A percentile compares a stretch with the other conserved stretches of the same genome.
Conservation (phyloP, 2,888 invertebrate genomes). For the Drosophila hawaiiensis region DNA sequence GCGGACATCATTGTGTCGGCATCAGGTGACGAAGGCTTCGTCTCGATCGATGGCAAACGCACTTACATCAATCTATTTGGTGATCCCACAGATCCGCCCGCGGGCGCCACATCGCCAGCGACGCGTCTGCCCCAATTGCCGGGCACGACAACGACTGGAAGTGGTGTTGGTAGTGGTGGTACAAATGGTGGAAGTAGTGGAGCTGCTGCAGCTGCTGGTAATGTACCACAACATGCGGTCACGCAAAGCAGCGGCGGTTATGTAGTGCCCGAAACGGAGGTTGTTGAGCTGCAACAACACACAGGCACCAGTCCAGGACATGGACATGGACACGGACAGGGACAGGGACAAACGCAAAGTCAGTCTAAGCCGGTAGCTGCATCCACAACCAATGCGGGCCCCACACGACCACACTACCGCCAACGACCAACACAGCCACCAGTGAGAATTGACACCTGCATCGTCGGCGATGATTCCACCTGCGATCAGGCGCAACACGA, state of each 20-base stretch:
- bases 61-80: conserved; percentile 95
- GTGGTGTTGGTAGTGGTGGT: conserved; percentile 60
- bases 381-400: conserved; percentile 85
- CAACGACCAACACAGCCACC: conserved; percentile 84
- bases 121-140: conserved; percentile 83
- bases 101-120: conserved; percentile 81
- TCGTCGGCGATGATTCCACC: conserved; percentile 96
- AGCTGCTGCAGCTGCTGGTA: conserved; percentile 17
- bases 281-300: conserved; percentile 82
- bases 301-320: conserved; percentile 85
- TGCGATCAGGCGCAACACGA: conserved; percentile 95
- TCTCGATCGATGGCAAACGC: conserved; percentile 95
- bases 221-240: conserved; percentile 50
- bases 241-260: conserved; percentile 88
- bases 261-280: conserved; percentile 87
- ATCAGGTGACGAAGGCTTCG: conserved; percentile 93
- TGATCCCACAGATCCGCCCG: conserved; percentile 86
- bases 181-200: conserved; percentile 21
- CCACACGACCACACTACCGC: conserved; percentile 88
- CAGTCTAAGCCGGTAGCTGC: conserved; percentile 46
- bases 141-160: conserved; percentile 32
- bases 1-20: conserved; percentile 92
- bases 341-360: conserved; percentile 4
- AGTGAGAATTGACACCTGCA: conserved; percentile 94
- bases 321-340: conserved; percentile 73